Evolutionary conservation across 2,113 vertebrate species (phyloP), one percentile per base, ranked within the genome.

Genomic region (Scolopax mira): DNA sequence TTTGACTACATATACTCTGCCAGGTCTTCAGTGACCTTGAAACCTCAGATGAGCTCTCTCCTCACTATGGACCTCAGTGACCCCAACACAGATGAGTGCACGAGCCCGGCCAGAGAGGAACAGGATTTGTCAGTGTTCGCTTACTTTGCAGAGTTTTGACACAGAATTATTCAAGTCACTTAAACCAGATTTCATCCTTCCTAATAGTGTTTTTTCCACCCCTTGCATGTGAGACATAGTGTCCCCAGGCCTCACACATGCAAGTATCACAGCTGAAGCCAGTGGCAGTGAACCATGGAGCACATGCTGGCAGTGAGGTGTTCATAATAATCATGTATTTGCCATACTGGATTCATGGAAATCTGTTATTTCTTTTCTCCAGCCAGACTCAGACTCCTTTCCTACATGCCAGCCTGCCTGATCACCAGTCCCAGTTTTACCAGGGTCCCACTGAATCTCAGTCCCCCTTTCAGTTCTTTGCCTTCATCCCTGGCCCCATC

Each of bases 81-180:
- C 22, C 37, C 46, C 41, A 23, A 19, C 35, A 10, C 9, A 3
- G 16, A 5, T 69, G 44, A 55, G 16, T 21, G 39, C n/a, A 46
- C 1, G 1, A 71, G 15, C 48, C 42, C 54, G 31, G 18, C 58
- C 4, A 1, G 52, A 79, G 30, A 49, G 66, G 17, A 57, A 35
- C 15, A 35, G 11, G 19, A 55, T 67, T 58, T 93, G 27, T 61
- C 58, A 22, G 11, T 19, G 18, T 35, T 16, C 0, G 0, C 23
- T 61, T 72, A 65, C 33, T 17, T 4, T 44, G 41, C 39, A 42
- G 41, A 82, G 31, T 41, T 90, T 65, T 69, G 79, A 49, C 21
- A 37, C 4, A 27, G 16, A 30, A 39, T 24, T 72, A 65, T 48
- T 23, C 8, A 64, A 77, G 58, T 35, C 62, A 18, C 41, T 52